These are phyloP conservation scores for Cebus imitator DNA, from an alignment of 2,113 vertebrate genomes.

Conservation along the genomic window DNA sequence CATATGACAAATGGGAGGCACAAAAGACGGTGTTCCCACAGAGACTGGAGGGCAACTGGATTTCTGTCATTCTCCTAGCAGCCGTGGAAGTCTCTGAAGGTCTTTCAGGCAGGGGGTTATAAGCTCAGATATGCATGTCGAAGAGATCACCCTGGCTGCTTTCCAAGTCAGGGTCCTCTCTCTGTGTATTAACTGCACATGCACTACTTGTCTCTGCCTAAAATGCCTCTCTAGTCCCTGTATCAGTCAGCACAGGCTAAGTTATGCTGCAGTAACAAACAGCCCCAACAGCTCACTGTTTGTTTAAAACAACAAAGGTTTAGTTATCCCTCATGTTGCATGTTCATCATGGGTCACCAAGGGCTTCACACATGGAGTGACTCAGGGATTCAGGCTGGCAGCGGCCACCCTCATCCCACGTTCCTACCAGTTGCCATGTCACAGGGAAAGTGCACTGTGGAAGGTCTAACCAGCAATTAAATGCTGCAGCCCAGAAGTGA, in stretches of 20 bases:
- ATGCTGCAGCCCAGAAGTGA: not conserved
- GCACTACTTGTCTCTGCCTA: not conserved
- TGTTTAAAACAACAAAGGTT: not conserved
- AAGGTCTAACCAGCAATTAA: not conserved
- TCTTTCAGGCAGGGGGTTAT: not conserved
- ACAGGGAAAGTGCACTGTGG: not conserved
- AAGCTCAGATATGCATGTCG: not conserved
- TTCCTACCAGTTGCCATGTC: not conserved
- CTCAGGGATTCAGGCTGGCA: not conserved
- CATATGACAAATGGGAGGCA: not conserved
- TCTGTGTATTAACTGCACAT: too few relatives aligned
- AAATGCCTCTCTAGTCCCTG: not conserved
- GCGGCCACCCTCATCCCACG: not conserved
- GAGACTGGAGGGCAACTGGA: not conserved
- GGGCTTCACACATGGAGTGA: rapidly evolving
- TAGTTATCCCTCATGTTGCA: not conserved
- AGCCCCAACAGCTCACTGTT: not conserved
- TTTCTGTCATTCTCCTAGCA: not conserved
- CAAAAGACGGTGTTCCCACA: rapidly evolving
- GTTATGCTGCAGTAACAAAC: not conserved
- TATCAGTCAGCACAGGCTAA: not conserved
- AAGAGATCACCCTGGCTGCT: not conserved
- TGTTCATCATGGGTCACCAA: not conserved
- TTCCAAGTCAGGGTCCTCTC: not conserved
- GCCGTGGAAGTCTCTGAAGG: not conserved